phyloP scores from a whole-genome alignment of 2,797 vertebrate genomes.

The Anguilla pacifica region DNA sequence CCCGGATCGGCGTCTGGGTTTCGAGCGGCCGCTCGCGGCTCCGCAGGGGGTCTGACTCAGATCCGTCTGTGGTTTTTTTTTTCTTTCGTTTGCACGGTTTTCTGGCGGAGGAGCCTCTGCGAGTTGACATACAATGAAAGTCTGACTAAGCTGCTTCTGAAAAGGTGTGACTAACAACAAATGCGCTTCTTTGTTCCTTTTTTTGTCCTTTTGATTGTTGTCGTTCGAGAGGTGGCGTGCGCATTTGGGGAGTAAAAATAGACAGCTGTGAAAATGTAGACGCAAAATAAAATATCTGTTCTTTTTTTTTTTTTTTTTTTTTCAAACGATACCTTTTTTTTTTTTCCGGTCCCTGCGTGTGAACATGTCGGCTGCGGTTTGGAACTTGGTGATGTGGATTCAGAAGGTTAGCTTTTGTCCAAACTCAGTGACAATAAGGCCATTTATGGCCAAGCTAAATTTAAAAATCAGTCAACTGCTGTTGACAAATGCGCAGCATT shows the following conservation, averaged over 20 bases:
- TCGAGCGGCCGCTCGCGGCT: constrained; percentile 65
- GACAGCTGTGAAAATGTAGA: constrained; percentile 39
- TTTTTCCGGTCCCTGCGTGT: neutral
- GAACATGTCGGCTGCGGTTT: constrained; percentile 3
- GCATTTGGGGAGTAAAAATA: constrained; percentile 62
- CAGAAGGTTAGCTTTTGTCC: neutral
- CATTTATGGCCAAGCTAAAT: constrained; percentile 22
- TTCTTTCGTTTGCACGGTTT: constrained; percentile 40
- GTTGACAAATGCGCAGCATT: neutral
- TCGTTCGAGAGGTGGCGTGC: constrained; percentile 56
- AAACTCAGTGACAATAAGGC: constrained; percentile 28
- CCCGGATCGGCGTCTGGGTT: constrained; percentile 70
- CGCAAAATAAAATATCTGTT: neutral
- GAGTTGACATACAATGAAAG: constrained; percentile 44
- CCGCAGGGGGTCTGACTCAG: constrained; percentile 74
- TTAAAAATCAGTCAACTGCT: constrained; percentile 15
- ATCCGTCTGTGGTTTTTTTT: constrained; percentile 61
- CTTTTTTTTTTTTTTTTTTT: neutral
- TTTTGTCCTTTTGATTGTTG: constrained; percentile 48
- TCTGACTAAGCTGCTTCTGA: constrained; percentile 56
- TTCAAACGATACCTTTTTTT: neutral
- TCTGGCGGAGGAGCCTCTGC: constrained; percentile 46
- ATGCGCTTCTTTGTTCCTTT: constrained; percentile 59
- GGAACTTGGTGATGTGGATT: constrained; percentile 17
- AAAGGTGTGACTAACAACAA: constrained; percentile 63